Evolutionary conservation across 1,140 invertebrate species (phyloP), one percentile per base, ranked within the genome.

Genomic region (Oscheius sp.): DNA sequence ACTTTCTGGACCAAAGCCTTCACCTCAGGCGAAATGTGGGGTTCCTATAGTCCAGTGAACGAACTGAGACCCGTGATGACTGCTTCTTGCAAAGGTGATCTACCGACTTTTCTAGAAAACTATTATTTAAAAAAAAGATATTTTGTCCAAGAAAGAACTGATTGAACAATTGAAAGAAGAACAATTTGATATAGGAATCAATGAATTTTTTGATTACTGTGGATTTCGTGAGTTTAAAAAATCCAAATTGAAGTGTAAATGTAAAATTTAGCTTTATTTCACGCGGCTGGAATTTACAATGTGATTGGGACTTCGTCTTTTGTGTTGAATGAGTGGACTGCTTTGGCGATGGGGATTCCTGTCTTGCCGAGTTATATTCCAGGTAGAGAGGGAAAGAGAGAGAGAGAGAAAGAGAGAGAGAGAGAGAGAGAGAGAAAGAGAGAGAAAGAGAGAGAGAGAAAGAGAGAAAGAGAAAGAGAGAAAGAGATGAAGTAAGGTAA

Each of bases 171-270:
- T 63, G 31, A 15, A 32, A 63, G n/a, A 63, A 31, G 31, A 63
- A 32, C 10, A 63, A 10, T 63, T 63, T 32, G 61, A 63, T 32
- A 10, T 63, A 3, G 61, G 61, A 32, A 63, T 63, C 31, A 63
- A 36, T 31, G 61, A 63, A 32, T n/a, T 32, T 7, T 63, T 63
- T 20, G 61, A 63, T 32, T 13, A 29, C 10, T 63, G 61, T 32
- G 61, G 61, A 23, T 34, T 63, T 7, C 61, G 61, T 63, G 36
- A 15, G 61, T 63, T 10, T 10, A 42, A 42, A 42, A 42, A 42
- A 42, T 42, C 38, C 7, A 7, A 42, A 42, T 10, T 10, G n/a
- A n/a, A 42, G n/a, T 42, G 38, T n/a, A n/a, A n/a, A n/a, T n/a
- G n/a, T n/a, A n/a, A n/a, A 42, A 7, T 42, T 42, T 42, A 42